Percentiles rank a stretch among this genome's conserved stretches.
phyloP scores from a whole-genome alignment of 2,888 invertebrate genomes.

The Oegoconia quadripuncta region DNA sequence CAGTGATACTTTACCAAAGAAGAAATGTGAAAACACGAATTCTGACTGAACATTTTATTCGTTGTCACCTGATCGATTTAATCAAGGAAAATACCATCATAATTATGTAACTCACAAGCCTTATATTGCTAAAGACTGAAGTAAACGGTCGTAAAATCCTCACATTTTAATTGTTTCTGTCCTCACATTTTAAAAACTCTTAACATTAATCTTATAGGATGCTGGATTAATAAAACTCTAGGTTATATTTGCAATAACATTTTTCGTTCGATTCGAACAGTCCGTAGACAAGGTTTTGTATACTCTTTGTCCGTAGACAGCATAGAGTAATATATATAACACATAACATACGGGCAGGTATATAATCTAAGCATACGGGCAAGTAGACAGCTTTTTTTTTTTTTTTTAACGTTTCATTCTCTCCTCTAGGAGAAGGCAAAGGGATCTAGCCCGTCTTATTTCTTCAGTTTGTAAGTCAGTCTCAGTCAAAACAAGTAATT shows the following conservation, averaged over 20 bases:
- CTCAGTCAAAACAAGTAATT: too few species aligned
- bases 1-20: conserved; percentile 45
- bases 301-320: too few species aligned
- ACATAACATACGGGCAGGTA: too few species aligned
- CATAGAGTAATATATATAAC: too few species aligned
- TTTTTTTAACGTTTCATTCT: too few species aligned
- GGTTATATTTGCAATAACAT: not conserved
- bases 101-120: conserved; percentile 41
- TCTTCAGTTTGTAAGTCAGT: too few species aligned
- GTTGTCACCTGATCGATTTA: conserved; percentile 33
- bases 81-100: conserved; percentile 28
- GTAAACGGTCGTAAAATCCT: not conserved
- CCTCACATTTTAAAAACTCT: not conserved
- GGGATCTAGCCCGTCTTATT: too few species aligned
- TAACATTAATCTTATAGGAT: not conserved
- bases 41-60: conserved; percentile 48
- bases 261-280: too few species aligned
- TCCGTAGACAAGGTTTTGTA: too few species aligned
- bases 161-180: not conserved
- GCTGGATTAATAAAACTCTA: not conserved
- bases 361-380: too few species aligned
- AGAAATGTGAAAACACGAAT: conserved; percentile 39
- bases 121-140: conserved; percentile 1
- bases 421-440: too few species aligned
- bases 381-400: too few species aligned